Base-by-base conservation (phyloP, 2,113 vertebrate genomes). In the Trichechus manatus region DNA sequence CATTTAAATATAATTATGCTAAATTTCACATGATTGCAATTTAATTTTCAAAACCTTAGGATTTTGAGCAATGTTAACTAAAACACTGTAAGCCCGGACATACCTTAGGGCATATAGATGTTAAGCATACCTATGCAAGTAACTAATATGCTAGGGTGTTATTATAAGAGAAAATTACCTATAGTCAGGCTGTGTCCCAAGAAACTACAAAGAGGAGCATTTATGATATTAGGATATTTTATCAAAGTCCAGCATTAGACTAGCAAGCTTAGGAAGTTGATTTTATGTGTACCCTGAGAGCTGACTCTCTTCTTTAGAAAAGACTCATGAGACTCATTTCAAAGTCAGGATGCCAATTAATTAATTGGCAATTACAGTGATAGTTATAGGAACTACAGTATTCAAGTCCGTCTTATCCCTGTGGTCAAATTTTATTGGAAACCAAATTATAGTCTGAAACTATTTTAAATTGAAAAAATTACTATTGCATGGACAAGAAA, bases 381-480 rank as follows among this genome's bases (percentile, higher is more conserved):
- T 44, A 77, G 47, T 90, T 77, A 23, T 25, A n/a, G 31, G 33
- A 77, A 82, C 59, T 20, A 29, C 5, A 36, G 11, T 31, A 59
- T 20, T 81, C 14, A 22, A 81, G 33, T 70, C 6, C 39, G 63
- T 93, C 77, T 90, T 93, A 53, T 89, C 87, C 75, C 59, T 77
- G 75, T 89, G 22, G 31, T 53, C 47, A 31, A 47, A 93, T 87
- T 93, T 68, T 81, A 82, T 87, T 77, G 82, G 33, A 89, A 93
- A 93, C 72, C 25, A 63, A 86, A 63, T 90, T 93, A 90, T 53
- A 87, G 68, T 17, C 27, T 13, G 6, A 93, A 89, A 82, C 20
- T 53, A 89, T 42, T 89, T 95, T 93, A 95, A 27, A 53, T 3
- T 36, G 47, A 95, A 75, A 86, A 92, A 61, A 61, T 81, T 81